Conservation (phyloP, 2,888 invertebrate genomes). For the Clostera curtula region DNA sequence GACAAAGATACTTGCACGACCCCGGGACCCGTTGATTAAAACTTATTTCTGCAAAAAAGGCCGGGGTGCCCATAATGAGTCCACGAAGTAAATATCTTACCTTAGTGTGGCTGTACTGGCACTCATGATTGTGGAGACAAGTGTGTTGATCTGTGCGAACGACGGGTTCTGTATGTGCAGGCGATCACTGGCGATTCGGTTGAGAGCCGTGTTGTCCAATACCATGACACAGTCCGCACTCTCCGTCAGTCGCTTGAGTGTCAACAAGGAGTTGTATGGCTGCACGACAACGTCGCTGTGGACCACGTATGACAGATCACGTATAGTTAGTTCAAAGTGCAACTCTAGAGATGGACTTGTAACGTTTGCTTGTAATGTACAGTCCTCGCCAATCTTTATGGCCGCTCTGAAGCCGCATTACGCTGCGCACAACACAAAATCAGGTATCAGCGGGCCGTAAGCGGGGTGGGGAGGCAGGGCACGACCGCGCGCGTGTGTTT, state of each 20-base stretch:
- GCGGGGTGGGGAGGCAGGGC: too few species aligned
- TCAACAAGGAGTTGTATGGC: constrained; percentile 96
- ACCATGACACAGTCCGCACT: constrained; percentile 98
- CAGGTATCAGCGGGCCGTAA: too few species aligned
- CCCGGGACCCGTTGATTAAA: too few species aligned
- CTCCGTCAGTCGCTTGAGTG: constrained; percentile 93
- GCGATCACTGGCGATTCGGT: constrained; percentile 93
- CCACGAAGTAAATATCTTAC: constrained; percentile 40
- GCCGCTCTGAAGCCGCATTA: too few species aligned
- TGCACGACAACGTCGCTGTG: constrained; percentile 95
- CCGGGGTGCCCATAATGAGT: too few species aligned
- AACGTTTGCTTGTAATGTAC: too few species aligned
- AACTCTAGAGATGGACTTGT: too few species aligned
- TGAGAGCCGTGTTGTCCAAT: constrained; percentile 97
- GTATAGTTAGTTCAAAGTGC: neutral
- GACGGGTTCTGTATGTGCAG: constrained; percentile 97
- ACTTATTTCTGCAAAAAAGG: too few species aligned
- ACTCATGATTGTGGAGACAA: constrained; percentile 99
- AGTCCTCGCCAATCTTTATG: too few species aligned
- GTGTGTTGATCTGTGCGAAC: constrained; percentile 96
- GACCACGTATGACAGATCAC: constrained; percentile 7
- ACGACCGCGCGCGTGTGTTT: too few species aligned
- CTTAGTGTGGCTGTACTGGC: constrained; percentile 96
- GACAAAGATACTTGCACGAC: too few species aligned
- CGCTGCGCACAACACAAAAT: too few species aligned